phyloP scores from a whole-genome alignment of 2,113 vertebrate species.

The Periophthalmodon schlosseri region DNA sequence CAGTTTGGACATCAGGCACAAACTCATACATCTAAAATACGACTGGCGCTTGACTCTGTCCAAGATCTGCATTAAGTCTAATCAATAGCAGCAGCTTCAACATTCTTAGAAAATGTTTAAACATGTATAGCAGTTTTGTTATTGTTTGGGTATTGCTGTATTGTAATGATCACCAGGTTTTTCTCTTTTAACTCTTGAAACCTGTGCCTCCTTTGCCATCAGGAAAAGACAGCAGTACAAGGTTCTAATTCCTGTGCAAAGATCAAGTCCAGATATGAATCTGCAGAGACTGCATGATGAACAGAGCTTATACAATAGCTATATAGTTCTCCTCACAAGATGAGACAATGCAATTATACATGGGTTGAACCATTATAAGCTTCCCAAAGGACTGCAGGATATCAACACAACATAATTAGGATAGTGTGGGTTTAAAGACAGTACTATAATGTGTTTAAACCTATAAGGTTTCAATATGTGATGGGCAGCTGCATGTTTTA shows the following conservation, averaged over 20 bases:
- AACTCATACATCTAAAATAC: background rate
- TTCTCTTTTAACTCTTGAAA: no score
- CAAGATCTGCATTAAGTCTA: background rate
- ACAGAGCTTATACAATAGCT: constrained; percentile 37
- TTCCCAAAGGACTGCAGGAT: constrained; percentile 46
- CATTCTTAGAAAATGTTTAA: background rate
- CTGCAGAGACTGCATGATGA: constrained; percentile 6
- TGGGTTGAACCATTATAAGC: constrained; percentile 48
- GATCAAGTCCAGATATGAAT: constrained; percentile 14
- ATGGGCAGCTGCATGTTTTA: constrained; percentile 15
- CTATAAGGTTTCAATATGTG: constrained; percentile 27
- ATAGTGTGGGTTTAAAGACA: constrained; percentile 50
- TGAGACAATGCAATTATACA: constrained; percentile 61
- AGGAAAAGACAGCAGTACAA: no score
- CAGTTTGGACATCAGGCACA: background rate
- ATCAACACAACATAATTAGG: constrained; percentile 61
- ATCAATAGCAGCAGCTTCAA: constrained; percentile 22
- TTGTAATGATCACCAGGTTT: no score
- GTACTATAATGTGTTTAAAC: constrained; percentile 38
- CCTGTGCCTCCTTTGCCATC: no score
- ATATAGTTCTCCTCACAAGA: constrained; percentile 40
- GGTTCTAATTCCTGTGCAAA: no score
- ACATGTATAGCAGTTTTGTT: background rate
- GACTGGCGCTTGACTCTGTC: background rate
- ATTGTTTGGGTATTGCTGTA: background rate